These are phyloP conservation scores for Thamnophis sirtalis DNA, from an alignment of 2,113 vertebrate genomes.

Conservation along the genomic window DNA sequence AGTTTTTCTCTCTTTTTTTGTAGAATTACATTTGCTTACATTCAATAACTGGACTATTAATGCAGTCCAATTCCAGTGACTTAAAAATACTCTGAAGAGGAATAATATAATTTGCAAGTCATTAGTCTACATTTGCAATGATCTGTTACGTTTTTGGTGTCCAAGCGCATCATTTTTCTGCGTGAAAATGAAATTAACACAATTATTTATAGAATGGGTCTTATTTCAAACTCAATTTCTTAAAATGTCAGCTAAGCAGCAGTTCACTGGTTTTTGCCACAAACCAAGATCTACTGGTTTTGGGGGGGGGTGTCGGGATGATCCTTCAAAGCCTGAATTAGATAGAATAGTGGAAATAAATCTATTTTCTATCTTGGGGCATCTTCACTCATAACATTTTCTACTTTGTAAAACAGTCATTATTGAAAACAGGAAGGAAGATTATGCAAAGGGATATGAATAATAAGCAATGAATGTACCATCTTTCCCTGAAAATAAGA, in stretches of 20 bases:
- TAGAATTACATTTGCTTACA: constrained; percentile 29
- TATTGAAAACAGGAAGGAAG: background rate
- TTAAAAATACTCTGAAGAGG: constrained; percentile 22
- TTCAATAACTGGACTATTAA: constrained; percentile 45
- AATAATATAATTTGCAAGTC: constrained; percentile 53
- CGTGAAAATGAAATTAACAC: constrained; percentile 55
- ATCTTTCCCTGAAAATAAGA: too few species aligned
- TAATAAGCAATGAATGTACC: background rate
- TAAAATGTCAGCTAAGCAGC: constrained; percentile 39
- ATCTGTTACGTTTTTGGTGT: constrained; percentile 53
- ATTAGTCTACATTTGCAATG: constrained; percentile 55
- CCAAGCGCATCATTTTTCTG: constrained; percentile 54
- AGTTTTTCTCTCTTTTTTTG: constrained; percentile 43
- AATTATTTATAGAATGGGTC: constrained; percentile 49
- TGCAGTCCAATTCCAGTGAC: constrained; percentile 61
- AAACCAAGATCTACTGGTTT: constrained; percentile 36
- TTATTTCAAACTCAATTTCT: constrained; percentile 22
- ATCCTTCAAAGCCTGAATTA: background rate
- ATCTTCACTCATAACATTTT: constrained; percentile 7
- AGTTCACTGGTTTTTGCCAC: background rate
- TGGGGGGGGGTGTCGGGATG: background rate
- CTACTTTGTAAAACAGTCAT: background rate
- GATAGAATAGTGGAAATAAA: background rate
- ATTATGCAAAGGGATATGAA: background rate
- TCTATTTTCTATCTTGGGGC: constrained; percentile 21